Conservation (phyloP, 1,140 invertebrate species). For the Asobara japonica region DNA sequence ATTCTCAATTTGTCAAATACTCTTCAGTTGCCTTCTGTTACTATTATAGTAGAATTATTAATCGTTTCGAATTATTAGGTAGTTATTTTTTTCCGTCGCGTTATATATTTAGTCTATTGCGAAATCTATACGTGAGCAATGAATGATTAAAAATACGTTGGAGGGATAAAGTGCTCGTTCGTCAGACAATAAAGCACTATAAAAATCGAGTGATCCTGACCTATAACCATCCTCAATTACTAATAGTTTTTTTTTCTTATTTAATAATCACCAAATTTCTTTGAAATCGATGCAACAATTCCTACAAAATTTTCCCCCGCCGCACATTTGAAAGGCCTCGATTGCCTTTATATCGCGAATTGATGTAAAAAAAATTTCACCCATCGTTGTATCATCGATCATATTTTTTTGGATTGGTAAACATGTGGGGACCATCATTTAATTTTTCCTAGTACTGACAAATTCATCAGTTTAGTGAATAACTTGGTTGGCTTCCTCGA, state of each 20-base stretch:
- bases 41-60: constrained; percentile 18
- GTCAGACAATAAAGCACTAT: constrained; percentile 19
- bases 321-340: neutral
- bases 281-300: neutral
- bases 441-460: neutral
- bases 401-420: no score
- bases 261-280: neutral
- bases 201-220: constrained; percentile 30
- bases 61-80: neutral
- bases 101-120: constrained; percentile 23
- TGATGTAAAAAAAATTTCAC: neutral
- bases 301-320: neutral
- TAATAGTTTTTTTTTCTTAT: neutral
- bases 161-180: constrained; percentile 48
- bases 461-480: neutral
- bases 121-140: constrained; percentile 46
- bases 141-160: constrained; percentile 50
- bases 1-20: constrained; percentile 2
- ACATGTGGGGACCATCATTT: no score
- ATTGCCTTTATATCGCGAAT: neutral
- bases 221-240: neutral
- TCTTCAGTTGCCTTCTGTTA: neutral
- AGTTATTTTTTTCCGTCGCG: constrained; percentile 6
- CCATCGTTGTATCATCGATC: neutral
- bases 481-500: neutral